Base-by-base conservation (phyloP, 1,140 invertebrate species). In the Eupristina koningsbergeri region DNA sequence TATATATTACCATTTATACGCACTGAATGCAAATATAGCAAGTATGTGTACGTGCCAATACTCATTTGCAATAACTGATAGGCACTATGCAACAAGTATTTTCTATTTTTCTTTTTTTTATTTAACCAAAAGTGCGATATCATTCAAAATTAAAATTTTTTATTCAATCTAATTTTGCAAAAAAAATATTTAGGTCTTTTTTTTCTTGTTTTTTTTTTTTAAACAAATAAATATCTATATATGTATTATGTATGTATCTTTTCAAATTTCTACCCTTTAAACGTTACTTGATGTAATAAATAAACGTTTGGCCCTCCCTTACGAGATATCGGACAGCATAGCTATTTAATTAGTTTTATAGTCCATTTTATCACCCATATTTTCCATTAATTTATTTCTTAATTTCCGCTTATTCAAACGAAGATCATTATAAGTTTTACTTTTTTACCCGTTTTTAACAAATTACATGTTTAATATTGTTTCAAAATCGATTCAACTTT, bases 231-330 rank as follows among this genome's bases (percentile, higher is more conserved):
- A 63, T 31, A 85, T 9, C 13, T 84, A 87, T 86, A 81, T 84
- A 86, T n/a, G n/a, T n/a, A n/a, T n/a, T 45, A 45, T 86, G 81
- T 85, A 80, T 47, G 81, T 29, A 84, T 86, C 13, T 53, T 34
- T 15, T 78, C 85, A 76, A 84, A 69, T 86, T 83, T 78, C 75
- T 69, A 86, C 69, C 83, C 39, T 78, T 85, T 80, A 86, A 85
- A 85, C 85, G 75, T 87, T 84, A 85, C 71, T 79, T 69, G 61
- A 71, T 87, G 80, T 85, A 87, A 87, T 89, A 88, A 89, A 89
- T 88, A 88, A 89, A 89, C 89, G 90, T 92, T 92, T 88, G 91
- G 90, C 91, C 91, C 91, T 91, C 90, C 86, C 89, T 86, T 85
- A 91, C 90, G 90, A 90, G 90, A 92, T 88, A 91, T 91, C 91